Evolutionary conservation across 2,797 vertebrate genomes (phyloP), one percentile per base, ranked within the genome.

Genomic region (Hydrocynus forskahlii): DNA sequence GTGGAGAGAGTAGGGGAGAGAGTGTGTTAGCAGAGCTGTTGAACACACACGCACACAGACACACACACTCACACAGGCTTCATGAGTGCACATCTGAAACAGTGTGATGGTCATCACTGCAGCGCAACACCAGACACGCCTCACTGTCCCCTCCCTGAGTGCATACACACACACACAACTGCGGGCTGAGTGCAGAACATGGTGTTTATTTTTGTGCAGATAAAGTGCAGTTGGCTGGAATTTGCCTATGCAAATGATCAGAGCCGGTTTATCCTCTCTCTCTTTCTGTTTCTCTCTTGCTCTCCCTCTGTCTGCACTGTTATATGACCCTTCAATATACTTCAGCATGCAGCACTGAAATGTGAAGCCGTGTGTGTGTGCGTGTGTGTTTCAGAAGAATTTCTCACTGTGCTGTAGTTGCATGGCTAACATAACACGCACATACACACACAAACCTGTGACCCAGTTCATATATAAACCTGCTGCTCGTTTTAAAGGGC

Each of bases 401-500:
- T 13, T 64, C 62, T 64, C 62, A 64, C 62, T 64, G 25, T 29
- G 13, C 25, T 64, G 62, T 35, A 64, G 62, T 29, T 64, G 25
- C 12, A 64, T 29, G 62, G 0, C 25, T 64, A 35, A 64, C 5
- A n/a, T n/a, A n/a, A n/a, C n/a, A n/a, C n/a, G n/a, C n/a, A n/a
- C n/a, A 14, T 35, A 35, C 62, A 29, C 55, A 60, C 62, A 64
- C 14, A 16, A 13, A 12, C 25, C 14, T 38, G 62, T 64, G 62
- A 64, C 62, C 62, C 62, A 64, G 4, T 29, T 16, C 25, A 35
- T 35, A 29, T 62, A 12, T 23, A 62, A 21, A 25, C 10, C 4
- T 23, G 25, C 59, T 29, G 59, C 9, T 5, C 19, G 17, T 4
- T 5, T 57, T 57, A 57, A 57, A 57, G 54, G 54, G 54, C 54